Evolutionary conservation across 2,797 vertebrate species (phyloP).

Genomic region (Pangasius sanitwongsei): DNA sequence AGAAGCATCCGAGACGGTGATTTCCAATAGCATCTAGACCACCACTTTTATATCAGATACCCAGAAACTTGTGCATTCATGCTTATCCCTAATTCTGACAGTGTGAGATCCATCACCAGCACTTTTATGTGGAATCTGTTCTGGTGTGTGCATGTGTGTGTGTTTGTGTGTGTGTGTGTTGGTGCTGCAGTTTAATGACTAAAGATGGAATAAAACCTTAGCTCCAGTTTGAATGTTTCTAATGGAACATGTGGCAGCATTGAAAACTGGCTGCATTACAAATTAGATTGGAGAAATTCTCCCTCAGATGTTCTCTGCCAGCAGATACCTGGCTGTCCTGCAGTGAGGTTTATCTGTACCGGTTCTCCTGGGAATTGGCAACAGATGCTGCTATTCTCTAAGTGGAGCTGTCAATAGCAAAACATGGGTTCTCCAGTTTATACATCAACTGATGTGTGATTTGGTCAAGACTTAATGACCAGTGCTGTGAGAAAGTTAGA

Average conservation of each 20-base stretch:
- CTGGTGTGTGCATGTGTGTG: background rate
- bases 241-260: slow-evolving; percentile 3
- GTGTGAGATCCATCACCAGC: background rate
- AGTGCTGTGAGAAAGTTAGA: background rate
- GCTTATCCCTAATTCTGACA: background rate
- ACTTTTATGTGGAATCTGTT: background rate
- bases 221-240: background rate
- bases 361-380: background rate
- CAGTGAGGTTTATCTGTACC: background rate
- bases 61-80: background rate
- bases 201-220: background rate
- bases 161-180: background rate
- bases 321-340: background rate
- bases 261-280: slow-evolving; percentile 10
- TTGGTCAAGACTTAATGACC: background rate
- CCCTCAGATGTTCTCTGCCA: background rate
- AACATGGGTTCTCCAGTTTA: background rate
- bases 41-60: background rate
- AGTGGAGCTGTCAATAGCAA: background rate
- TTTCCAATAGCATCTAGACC: background rate
- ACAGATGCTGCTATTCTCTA: background rate
- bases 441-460: background rate
- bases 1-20: background rate
- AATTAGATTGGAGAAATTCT: background rate
- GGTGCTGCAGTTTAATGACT: background rate